phyloP scores from a whole-genome alignment of 2,888 invertebrate genomes.

The Pachymerium ferrugineum region DNA sequence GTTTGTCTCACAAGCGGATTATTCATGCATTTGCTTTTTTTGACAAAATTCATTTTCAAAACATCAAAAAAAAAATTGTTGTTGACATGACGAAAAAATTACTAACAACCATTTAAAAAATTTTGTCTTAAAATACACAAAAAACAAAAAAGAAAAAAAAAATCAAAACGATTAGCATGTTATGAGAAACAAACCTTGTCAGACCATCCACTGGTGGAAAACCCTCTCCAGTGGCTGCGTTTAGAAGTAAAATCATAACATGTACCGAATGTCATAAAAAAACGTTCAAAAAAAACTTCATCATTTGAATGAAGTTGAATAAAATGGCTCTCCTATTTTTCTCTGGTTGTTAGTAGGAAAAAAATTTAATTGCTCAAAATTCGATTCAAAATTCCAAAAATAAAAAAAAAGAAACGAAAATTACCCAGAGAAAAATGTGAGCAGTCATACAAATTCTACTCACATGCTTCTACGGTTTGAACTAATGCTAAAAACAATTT shows the following conservation, averaged over 20 bases:
- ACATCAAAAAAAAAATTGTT: neutral
- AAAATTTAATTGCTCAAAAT: neutral
- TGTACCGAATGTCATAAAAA: conserved; percentile 30
- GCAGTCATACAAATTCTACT: conserved; percentile 30
- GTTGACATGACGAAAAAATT: neutral
- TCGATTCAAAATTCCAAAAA: too few relatives aligned
- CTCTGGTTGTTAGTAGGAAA: conserved; percentile 30
- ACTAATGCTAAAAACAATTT: conserved; percentile 1
- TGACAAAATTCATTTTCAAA: neutral
- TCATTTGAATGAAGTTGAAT: conserved; percentile 12
- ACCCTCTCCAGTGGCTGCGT: conserved; percentile 41
- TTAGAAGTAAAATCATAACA: conserved; percentile 37
- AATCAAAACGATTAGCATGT: neutral
- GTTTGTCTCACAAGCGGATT: neutral
- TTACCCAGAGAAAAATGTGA: conserved; percentile 34
- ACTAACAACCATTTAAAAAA: conserved; percentile 27
- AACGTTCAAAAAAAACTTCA: conserved; percentile 33
- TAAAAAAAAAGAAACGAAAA: neutral
- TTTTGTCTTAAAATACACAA: neutral
- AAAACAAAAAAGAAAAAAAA: neutral
- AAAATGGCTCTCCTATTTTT: conserved; percentile 33
- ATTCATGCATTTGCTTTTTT: neutral
- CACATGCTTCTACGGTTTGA: neutral
- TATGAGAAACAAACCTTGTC: conserved; percentile 39
- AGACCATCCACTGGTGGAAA: conserved; percentile 39